phyloP scores from a whole-genome alignment of 2,113 vertebrate species.

The Platysternon megacephalum region DNA sequence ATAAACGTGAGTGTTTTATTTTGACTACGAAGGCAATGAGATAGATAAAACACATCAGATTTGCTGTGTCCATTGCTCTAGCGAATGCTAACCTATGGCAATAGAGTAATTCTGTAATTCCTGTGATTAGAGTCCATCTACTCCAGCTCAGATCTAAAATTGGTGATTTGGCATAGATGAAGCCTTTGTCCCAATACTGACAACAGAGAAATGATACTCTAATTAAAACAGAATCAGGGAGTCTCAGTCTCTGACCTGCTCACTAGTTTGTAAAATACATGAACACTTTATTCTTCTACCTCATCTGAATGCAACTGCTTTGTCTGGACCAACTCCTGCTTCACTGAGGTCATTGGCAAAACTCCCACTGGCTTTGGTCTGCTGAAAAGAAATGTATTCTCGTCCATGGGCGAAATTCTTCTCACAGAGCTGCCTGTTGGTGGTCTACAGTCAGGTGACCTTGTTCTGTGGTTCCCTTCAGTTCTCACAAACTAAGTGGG shows the following conservation, averaged over 20 bases:
- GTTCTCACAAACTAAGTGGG: not conserved
- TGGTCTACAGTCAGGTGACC: not conserved
- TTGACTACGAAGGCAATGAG: not conserved
- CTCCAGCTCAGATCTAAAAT: not conserved
- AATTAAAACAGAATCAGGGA: rapidly evolving
- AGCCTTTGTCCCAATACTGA: constrained; percentile 3
- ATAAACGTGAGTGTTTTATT: not conserved
- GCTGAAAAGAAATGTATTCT: not conserved
- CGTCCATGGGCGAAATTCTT: not conserved
- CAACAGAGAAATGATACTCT: not conserved
- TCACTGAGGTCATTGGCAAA: not conserved
- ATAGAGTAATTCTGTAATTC: not conserved
- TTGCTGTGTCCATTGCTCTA: not conserved
- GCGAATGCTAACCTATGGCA: not conserved
- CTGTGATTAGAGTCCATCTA: constrained; percentile 19
- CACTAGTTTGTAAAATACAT: not conserved
- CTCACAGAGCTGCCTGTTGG: not conserved
- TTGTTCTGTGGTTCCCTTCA: not conserved
- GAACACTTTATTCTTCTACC: not conserved
- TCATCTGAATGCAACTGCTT: not conserved
- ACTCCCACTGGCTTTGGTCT: not conserved
- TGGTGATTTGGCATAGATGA: constrained; percentile 10
- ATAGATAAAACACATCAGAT: not conserved
- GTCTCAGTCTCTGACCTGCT: rapidly evolving
- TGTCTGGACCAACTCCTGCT: not conserved